Evolutionary conservation across 1,140 invertebrate species (phyloP).

Genomic region (Brachionus calyciflorus): DNA sequence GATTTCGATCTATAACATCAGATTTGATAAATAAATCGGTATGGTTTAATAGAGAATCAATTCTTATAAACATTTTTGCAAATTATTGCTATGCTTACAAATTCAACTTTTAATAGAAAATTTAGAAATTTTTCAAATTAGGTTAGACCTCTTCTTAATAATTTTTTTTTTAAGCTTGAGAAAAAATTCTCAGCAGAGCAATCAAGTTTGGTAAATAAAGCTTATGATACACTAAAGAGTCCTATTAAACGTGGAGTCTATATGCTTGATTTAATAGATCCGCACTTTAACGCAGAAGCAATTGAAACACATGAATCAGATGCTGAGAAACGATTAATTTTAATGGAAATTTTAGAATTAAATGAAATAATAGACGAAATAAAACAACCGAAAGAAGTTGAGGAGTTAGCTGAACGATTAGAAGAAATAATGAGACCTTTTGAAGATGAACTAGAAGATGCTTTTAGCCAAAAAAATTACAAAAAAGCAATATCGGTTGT

Average conservation of each 20-base stretch:
- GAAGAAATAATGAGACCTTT: slow-evolving; percentile 50
- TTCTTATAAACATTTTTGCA: too few species aligned
- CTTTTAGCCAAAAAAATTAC: slow-evolving; percentile 64
- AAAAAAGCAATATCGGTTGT: slow-evolving; percentile 62
- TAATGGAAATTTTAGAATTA: slow-evolving; percentile 80
- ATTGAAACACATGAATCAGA: slow-evolving; percentile 60
- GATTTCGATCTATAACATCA: too few species aligned
- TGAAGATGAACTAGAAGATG: slow-evolving; percentile 59
- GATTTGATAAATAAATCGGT: too few species aligned
- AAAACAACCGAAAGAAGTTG: slow-evolving; percentile 48
- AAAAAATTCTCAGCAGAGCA: slow-evolving; percentile 73
- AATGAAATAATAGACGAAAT: slow-evolving; percentile 75
- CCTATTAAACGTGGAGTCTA: slow-evolving; percentile 76
- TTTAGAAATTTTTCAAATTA: too few species aligned
- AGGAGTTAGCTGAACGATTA: slow-evolving; percentile 52
- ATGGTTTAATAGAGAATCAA: too few species aligned
- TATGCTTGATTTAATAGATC: slow-evolving; percentile 69
- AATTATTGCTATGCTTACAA: too few species aligned
- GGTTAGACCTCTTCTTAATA: not conserved
- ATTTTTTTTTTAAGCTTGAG: slow-evolving; percentile 64
- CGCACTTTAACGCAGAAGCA: slow-evolving; percentile 69
- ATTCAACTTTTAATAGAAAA: too few species aligned
- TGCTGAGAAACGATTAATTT: slow-evolving; percentile 68
- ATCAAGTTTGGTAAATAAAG: slow-evolving; percentile 80
- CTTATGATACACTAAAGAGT: slow-evolving; percentile 72